Evolutionary conservation across 1,140 invertebrate genomes (phyloP).

Genomic region (Gonatopus flavifemur): DNA sequence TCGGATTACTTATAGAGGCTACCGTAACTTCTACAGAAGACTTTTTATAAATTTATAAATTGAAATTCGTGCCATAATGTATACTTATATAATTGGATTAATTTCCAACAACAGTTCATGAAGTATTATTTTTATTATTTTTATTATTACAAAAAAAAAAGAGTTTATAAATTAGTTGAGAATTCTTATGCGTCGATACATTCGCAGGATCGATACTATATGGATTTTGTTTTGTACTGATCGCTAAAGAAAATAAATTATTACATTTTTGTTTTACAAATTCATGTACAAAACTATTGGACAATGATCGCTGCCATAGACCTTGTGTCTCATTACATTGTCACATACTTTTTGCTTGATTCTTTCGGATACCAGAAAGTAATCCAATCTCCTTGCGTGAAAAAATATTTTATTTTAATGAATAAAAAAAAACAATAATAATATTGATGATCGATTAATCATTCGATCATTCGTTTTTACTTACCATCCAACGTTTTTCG

Average conservation of each 20-base stretch:
- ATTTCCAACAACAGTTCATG: no score
- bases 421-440: constrained; percentile 1
- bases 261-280: no score
- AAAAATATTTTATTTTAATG: no score
- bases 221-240: no score
- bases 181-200: no score
- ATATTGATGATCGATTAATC: constrained; percentile 6
- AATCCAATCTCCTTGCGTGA: constrained; percentile 80
- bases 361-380: constrained; percentile 85
- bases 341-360: constrained; percentile 77
- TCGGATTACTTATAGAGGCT: constrained; percentile 78
- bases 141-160: no score
- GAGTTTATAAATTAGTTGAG: no score
- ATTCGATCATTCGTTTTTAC: constrained; percentile 4
- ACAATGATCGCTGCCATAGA: constrained; percentile 69
- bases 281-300: constrained; percentile 26
- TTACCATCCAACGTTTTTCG: constrained; percentile 81
- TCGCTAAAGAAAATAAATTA: no score
- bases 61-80: no score
- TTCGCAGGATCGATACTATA: no score
- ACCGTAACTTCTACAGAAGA: constrained; percentile 67
- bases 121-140: no score
- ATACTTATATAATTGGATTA: no score
- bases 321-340: constrained; percentile 70
- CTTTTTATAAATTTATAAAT: constrained; percentile 54